Conservation (phyloP, 2,113 vertebrate genomes). For the Siphamia tubifer region DNA sequence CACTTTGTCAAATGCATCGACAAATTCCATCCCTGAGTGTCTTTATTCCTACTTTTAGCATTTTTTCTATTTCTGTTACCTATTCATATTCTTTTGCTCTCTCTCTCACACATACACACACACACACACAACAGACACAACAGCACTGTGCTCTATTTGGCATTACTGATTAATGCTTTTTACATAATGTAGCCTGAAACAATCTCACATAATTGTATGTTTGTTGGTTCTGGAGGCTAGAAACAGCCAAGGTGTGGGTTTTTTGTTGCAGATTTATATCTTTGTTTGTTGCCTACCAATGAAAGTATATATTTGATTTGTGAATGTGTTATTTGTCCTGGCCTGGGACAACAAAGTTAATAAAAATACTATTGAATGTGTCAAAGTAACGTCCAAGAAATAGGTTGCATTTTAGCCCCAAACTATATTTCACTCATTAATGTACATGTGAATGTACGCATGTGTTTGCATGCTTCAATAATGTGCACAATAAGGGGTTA, state of each 20-base stretch:
- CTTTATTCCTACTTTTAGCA: slow-evolving; percentile 5
- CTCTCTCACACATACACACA: too few relatives aligned
- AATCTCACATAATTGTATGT: slow-evolving; percentile 23
- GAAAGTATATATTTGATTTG: slow-evolving; percentile 9
- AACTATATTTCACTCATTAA: slow-evolving; percentile 22
- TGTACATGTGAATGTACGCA: slow-evolving; percentile 7
- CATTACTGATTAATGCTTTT: slow-evolving; percentile 47
- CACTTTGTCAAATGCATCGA: not conserved
- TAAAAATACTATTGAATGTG: slow-evolving; percentile 42
- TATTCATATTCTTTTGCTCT: not conserved
- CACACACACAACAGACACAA: too few relatives aligned
- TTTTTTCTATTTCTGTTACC: not conserved
- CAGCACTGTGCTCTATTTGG: slow-evolving; percentile 17
- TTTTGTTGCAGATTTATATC: slow-evolving; percentile 14
- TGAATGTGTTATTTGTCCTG: slow-evolving; percentile 38
- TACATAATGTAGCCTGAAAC: slow-evolving; percentile 43
- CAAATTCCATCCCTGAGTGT: not conserved
- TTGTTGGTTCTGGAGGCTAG: slow-evolving; percentile 20
- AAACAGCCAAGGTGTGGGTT: slow-evolving; percentile 19
- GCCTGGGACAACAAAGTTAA: slow-evolving; percentile 30
- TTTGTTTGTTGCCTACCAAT: slow-evolving; percentile 16
- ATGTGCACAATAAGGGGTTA: slow-evolving; percentile 8
- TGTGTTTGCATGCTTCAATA: slow-evolving; percentile 17
- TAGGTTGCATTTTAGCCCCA: slow-evolving; percentile 22
- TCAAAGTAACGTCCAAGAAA: slow-evolving; percentile 34